These are phyloP conservation scores for Itoplectis maculator DNA, from an alignment of 2,888 invertebrate species.

Conservation along the genomic window DNA sequence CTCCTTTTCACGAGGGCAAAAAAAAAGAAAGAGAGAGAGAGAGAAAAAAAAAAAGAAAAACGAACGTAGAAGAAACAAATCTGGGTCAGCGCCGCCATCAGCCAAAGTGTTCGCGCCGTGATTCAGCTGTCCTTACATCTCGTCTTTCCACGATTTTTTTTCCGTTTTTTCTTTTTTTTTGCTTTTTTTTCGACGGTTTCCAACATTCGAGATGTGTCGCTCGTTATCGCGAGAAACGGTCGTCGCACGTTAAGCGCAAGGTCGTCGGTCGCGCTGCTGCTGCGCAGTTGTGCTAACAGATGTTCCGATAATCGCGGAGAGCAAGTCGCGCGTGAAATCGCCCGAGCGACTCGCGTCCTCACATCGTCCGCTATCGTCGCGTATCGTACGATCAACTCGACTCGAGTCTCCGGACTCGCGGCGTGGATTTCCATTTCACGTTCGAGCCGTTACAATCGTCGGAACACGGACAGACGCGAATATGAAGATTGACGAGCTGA, in stretches of 20 bases:
- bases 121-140: background rate
- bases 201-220: background rate
- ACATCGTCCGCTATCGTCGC: too few species aligned
- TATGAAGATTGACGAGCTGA: too few species aligned
- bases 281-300: slow-evolving; percentile 52
- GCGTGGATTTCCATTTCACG: too few species aligned
- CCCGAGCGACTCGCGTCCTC: too few species aligned
- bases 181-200: background rate
- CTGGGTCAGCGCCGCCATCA: slow-evolving; percentile 23
- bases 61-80: background rate
- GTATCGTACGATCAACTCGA: too few species aligned
- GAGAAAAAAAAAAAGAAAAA: background rate
- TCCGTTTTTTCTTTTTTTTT: background rate
- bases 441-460: too few species aligned
- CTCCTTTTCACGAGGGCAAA: too few species aligned
- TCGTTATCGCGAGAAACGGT: slow-evolving; percentile 24
- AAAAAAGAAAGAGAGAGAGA: too few species aligned
- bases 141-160: background rate
- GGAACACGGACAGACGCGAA: too few species aligned
- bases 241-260: background rate
- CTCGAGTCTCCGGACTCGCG: too few species aligned
- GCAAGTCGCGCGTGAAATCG: slow-evolving; percentile 1
- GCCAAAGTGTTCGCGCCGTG: background rate
- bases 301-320: slow-evolving; percentile 35
- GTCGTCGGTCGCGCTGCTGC: slow-evolving; percentile 12